phyloP scores from a whole-genome alignment of 2,113 vertebrate species.

The Chamaetylas fuelleborni region DNA sequence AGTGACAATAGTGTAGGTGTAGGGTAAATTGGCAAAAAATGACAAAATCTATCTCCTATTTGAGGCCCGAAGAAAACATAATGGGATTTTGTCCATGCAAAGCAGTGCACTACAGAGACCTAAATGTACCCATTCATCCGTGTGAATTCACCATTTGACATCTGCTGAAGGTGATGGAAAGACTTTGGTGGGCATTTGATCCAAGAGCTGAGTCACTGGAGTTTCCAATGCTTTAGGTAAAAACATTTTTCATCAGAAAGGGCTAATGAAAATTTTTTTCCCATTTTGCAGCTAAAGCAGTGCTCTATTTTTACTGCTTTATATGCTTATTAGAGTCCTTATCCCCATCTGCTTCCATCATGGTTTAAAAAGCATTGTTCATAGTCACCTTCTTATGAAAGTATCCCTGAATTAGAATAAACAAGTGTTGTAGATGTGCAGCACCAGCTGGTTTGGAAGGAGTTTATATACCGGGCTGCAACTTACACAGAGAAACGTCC shows the following conservation, averaged over 20 bases:
- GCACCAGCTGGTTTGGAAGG: not conserved
- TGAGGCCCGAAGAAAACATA: not conserved
- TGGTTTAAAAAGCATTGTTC: not conserved
- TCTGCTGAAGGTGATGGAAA: conserved; percentile 38
- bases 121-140: not conserved
- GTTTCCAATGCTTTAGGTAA: not conserved
- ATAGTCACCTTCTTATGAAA: not conserved
- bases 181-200: not conserved
- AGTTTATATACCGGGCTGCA: not conserved
- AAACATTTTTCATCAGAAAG: conserved; percentile 20
- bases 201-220: conserved; percentile 38
- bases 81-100: not conserved
- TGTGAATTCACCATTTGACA: not conserved
- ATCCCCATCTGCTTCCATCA: not conserved
- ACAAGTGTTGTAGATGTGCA: not conserved
- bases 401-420: not conserved
- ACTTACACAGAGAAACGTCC: not conserved
- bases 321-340: not conserved
- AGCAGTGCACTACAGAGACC: not conserved
- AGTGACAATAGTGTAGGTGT: not conserved
- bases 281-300: not conserved
- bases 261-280: not conserved
- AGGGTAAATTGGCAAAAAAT: not conserved
- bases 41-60: not conserved
- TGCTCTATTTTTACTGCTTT: not conserved